These are phyloP conservation scores for Dicyrtomina minuta DNA, from an alignment of 2,888 invertebrate genomes.

Conservation along the genomic window DNA sequence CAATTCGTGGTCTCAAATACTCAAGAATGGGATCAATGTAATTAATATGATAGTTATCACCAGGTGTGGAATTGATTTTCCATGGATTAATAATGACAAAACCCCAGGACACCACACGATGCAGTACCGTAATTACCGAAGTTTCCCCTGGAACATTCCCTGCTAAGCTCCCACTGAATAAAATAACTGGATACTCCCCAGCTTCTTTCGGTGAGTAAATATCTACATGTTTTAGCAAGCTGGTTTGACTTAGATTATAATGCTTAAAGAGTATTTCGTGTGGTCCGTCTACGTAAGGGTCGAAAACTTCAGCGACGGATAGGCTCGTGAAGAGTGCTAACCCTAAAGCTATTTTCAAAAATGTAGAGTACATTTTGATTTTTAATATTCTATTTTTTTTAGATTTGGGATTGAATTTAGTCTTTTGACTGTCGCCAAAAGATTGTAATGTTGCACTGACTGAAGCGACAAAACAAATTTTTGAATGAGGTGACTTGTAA, in stretches of 20 bases:
- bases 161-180: constrained; percentile 37
- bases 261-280: constrained; percentile 24
- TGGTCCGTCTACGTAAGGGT: constrained; percentile 33
- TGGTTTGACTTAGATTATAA: constrained; percentile 18
- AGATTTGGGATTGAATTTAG: too few species aligned
- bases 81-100: constrained; percentile 44
- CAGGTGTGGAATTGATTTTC: constrained; percentile 30
- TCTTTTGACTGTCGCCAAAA: too few species aligned
- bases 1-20: constrained; percentile 28
- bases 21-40: constrained; percentile 38
- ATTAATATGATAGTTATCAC: constrained; percentile 35
- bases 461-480: too few species aligned
- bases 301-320: constrained; percentile 27
- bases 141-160: constrained; percentile 23
- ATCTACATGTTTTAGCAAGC: constrained; percentile 27
- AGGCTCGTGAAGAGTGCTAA: too few species aligned
- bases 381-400: too few species aligned
- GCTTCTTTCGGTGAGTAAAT: constrained; percentile 31
- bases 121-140: constrained; percentile 34
- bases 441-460: too few species aligned
- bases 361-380: too few species aligned
- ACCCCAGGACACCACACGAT: constrained; percentile 39
- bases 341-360: too few species aligned
- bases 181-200: constrained; percentile 33
- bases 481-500: too few species aligned